phyloP scores from a whole-genome alignment of 2,888 invertebrate species.

The Agrilus biguttatus region DNA sequence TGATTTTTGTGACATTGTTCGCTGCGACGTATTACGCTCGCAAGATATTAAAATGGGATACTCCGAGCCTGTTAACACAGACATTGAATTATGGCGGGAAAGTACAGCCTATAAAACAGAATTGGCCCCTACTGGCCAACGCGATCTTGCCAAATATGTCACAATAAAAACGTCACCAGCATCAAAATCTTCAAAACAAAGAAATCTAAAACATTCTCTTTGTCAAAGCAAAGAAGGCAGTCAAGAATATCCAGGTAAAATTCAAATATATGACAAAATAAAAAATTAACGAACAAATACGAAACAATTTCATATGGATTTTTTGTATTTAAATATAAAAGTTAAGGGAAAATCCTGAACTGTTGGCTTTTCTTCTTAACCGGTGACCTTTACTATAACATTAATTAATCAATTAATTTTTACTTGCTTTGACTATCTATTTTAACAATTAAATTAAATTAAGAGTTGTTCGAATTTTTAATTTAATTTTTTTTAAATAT shows the following conservation, averaged over 20 bases:
- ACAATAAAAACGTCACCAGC: constrained; percentile 15
- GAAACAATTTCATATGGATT: too few species aligned
- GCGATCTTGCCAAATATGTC: constrained; percentile 29
- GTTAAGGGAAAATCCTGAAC: too few species aligned
- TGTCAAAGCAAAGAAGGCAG: constrained; percentile 26
- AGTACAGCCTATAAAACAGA: constrained; percentile 54
- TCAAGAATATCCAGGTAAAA: constrained; percentile 9
- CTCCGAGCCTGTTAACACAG: constrained; percentile 53
- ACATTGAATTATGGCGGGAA: constrained; percentile 75
- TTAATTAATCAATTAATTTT: too few species aligned
- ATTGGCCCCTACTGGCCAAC: constrained; percentile 31
- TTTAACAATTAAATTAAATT: too few species aligned
- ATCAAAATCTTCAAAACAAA: not conserved
- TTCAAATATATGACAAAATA: too few species aligned
- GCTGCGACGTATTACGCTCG: constrained; percentile 75
- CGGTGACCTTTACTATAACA: too few species aligned
- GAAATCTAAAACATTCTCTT: constrained; percentile 14
- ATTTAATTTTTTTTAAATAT: too few species aligned
- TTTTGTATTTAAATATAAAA: too few species aligned
- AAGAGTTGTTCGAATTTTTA: too few species aligned
- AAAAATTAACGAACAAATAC: too few species aligned
- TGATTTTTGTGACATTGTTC: constrained; percentile 91
- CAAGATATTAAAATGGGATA: constrained; percentile 55
- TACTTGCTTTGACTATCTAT: too few species aligned
- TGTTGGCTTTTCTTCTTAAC: too few species aligned